A percentile compares a stretch with the other conserved stretches of the same genome.
Evolutionary conservation across 2,888 invertebrate genomes (phyloP).

Genomic region (Lamellibrachia columna): DNA sequence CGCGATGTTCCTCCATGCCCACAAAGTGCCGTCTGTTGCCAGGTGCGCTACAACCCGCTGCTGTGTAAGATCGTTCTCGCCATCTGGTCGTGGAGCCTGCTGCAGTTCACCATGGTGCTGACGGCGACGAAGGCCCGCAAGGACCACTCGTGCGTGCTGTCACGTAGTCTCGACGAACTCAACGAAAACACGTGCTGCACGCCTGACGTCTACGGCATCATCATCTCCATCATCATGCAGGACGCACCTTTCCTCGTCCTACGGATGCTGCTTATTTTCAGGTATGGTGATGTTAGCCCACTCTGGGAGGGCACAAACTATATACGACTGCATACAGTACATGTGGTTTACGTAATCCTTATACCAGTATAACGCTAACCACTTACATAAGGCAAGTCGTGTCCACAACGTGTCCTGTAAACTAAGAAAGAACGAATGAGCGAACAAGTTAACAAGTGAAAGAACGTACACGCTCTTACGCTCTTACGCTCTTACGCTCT

Average conservation of each 20-base stretch:
- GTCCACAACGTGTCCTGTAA: no score
- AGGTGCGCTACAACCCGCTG: slow-evolving; percentile 73
- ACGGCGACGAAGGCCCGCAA: slow-evolving; percentile 76
- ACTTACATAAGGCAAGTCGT: no score
- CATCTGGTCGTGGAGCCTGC: slow-evolving; percentile 91
- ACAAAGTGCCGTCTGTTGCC: slow-evolving; percentile 17
- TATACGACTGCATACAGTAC: no score
- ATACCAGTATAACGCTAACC: background rate
- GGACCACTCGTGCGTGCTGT: slow-evolving; percentile 44
- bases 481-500: no score
- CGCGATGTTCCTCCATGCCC: background rate
- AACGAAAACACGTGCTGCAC: slow-evolving; percentile 74
- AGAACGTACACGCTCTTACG: no score
- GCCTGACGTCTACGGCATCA: slow-evolving; percentile 85
- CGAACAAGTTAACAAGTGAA: no score
- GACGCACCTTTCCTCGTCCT: slow-evolving; percentile 90
- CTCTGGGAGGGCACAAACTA: background rate
- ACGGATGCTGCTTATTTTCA: slow-evolving; percentile 82
- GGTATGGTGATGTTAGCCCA: slow-evolving; percentile 58
- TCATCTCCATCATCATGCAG: slow-evolving; percentile 82
- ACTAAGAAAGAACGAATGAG: no score
- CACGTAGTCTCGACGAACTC: background rate
- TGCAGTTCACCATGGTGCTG: slow-evolving; percentile 93
- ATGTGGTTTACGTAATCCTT: background rate
- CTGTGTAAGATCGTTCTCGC: slow-evolving; percentile 86